Conservation (phyloP, 2,888 invertebrate species). For the Leptodirus hochenwartii region DNA sequence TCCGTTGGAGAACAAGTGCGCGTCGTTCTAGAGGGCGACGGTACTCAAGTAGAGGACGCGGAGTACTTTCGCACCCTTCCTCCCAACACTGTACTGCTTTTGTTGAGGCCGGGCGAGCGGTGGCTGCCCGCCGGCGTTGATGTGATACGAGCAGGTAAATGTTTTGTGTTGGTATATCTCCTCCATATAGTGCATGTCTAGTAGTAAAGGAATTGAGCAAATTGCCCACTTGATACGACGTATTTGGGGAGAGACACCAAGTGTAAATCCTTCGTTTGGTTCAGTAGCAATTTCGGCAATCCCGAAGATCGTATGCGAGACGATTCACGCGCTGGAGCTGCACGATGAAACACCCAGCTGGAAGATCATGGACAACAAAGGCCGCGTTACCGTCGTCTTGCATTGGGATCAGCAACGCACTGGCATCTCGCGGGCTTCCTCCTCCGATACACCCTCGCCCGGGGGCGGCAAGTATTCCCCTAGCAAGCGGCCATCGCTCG, state of each 20-base stretch:
- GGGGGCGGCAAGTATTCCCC: constrained; percentile 36
- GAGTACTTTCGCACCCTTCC: constrained; percentile 89
- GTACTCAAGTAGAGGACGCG: constrained; percentile 92
- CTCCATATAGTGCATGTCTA: not conserved
- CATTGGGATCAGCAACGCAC: constrained; percentile 88
- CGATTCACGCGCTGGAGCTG: constrained; percentile 85
- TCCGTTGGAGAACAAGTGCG: constrained; percentile 73
- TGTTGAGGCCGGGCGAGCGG: constrained; percentile 77
- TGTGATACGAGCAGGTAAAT: constrained; percentile 81
- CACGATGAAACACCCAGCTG: constrained; percentile 95
- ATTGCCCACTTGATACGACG: no score
- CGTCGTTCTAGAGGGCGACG: constrained; percentile 87
- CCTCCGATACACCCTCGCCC: constrained; percentile 29
- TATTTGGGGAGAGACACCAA: no score
- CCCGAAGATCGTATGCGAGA: constrained; percentile 94
- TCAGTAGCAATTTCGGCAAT: constrained; percentile 80
- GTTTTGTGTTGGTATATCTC: constrained; percentile 1
- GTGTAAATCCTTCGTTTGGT: constrained; percentile 14
- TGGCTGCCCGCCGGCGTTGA: constrained; percentile 90
- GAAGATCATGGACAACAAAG: constrained; percentile 98
- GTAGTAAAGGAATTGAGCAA: no score
- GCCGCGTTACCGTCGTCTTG: constrained; percentile 87
- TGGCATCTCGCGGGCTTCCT: constrained; percentile 33
- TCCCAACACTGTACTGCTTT: constrained; percentile 74
- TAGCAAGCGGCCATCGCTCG: constrained; percentile 47